Evolutionary conservation across 2,888 invertebrate genomes (phyloP), one percentile per base, ranked within the genome.

Genomic region (Microctonus hyperodae): DNA sequence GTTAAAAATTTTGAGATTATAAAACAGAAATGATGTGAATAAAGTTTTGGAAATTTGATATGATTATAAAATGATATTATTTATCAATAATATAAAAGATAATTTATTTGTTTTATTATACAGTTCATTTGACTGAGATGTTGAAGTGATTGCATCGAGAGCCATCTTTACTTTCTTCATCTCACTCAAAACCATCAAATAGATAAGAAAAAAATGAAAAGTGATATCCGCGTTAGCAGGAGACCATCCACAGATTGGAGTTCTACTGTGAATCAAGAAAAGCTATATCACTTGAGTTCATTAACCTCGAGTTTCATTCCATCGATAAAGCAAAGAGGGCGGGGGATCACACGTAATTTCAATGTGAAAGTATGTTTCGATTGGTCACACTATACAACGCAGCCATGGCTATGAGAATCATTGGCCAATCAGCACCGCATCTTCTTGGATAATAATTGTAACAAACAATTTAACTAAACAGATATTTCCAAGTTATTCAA

Each of bases 151-250:
- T 59, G 23, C n/a, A 11, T 20, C 16, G 31, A 22, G 10, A 63
- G 20, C 11, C 65, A 40, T 31, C 40, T 9, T 16, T 7, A 40
- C 48, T 28, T 35, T 48, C 40, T 56, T 69, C 65, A 64, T 70
- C 65, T 60, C 67, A 70, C 69, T 67, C 70, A 61, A 74, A 72
- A 35, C 66, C 68, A 64, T 73, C 68, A 59, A 37, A 28, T 74
- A 74, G 80, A 80, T 78, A 77, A 80, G 80, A 78, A 81, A 83
- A 83, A 83, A 81, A 83, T 83, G 83, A 82, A 83, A 83, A 82
- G 81, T 81, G 82, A 83, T 83, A 83, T 81, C 81, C 78, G 67
- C 64, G 75, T 65, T 75, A 82, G 75, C 83, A 83, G 83, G 83
- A 80, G 79, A 80, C 64, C 74, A 83, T 80, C 76, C 74, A 60